These are phyloP conservation scores for Protobothrops flavoviridis DNA, from an alignment of 2,113 vertebrate genomes.

Conservation along the genomic window DNA sequence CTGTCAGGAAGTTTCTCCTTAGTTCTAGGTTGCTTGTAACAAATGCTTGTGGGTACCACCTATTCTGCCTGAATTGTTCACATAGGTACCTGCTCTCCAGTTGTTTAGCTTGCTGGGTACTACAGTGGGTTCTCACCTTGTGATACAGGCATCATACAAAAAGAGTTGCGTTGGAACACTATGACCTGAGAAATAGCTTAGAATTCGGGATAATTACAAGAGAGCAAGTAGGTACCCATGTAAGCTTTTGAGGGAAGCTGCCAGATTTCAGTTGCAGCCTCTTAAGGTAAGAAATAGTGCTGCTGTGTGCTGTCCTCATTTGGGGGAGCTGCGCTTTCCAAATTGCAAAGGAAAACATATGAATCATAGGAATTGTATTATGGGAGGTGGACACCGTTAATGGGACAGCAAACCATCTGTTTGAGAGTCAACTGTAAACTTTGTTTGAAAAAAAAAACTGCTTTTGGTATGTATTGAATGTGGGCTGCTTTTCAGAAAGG, in stretches of 20 bases:
- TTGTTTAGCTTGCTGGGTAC: no score
- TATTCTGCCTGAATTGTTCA: no score
- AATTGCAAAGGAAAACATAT: background rate
- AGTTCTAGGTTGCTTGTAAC: no score
- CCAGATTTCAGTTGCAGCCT: background rate
- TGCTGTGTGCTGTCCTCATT: background rate
- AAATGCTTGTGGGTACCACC: no score
- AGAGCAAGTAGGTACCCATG: background rate
- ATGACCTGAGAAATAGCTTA: background rate
- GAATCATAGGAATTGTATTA: background rate
- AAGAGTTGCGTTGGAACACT: background rate
- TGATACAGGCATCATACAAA: no score
- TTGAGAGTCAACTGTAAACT: background rate
- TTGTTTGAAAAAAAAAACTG: background rate
- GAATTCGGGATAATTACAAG: no score
- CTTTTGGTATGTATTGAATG: background rate
- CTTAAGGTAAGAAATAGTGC: background rate
- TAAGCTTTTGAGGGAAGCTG: background rate
- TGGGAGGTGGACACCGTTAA: background rate
- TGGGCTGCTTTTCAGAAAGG: background rate
- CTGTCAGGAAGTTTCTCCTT: no score
- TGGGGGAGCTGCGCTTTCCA: background rate
- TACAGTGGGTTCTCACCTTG: background rate
- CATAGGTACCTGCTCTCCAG: background rate
- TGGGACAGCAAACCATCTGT: background rate